A percentile compares a stretch with the other conserved stretches of the same genome.
These are phyloP conservation scores for Silurus aristotelis DNA, from an alignment of 2,797 vertebrate genomes.

Conservation along the genomic window DNA sequence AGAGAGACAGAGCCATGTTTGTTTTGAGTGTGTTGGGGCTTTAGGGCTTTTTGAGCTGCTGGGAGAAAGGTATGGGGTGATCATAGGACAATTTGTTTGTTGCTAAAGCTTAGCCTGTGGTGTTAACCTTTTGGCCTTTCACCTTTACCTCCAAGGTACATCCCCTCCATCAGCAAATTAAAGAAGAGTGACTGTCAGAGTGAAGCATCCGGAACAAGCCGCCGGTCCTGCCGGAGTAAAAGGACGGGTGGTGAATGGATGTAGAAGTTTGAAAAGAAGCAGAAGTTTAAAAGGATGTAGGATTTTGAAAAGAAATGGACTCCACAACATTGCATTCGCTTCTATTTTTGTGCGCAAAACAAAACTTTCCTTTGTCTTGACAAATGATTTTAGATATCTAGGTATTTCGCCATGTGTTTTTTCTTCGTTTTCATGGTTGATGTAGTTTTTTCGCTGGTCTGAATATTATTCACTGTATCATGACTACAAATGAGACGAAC, in stretches of 20 bases:
- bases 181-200: constrained; percentile 66
- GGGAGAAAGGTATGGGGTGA: constrained; percentile 50
- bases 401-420: neutral
- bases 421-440: no score
- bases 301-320: no score
- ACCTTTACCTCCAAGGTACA: constrained; percentile 62
- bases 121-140: constrained; percentile 71
- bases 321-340: neutral
- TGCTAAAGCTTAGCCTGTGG: constrained; percentile 63
- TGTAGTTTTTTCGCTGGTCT: no score
- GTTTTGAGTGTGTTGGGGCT: constrained; percentile 53
- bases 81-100: constrained; percentile 65
- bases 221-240: constrained; percentile 11
- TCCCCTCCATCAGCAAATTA: constrained; percentile 71
- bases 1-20: constrained; percentile 40
- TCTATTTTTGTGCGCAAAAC: neutral
- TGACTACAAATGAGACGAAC: no score
- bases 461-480: no score
- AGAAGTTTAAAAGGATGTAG: no score
- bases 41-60: constrained; percentile 44
- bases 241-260: constrained; percentile 6
- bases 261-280: neutral
- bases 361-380: neutral
- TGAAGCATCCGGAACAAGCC: constrained; percentile 54
- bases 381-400: neutral